Base-by-base conservation (phyloP, 1,140 invertebrate species). In the Drosophila burlai region DNA sequence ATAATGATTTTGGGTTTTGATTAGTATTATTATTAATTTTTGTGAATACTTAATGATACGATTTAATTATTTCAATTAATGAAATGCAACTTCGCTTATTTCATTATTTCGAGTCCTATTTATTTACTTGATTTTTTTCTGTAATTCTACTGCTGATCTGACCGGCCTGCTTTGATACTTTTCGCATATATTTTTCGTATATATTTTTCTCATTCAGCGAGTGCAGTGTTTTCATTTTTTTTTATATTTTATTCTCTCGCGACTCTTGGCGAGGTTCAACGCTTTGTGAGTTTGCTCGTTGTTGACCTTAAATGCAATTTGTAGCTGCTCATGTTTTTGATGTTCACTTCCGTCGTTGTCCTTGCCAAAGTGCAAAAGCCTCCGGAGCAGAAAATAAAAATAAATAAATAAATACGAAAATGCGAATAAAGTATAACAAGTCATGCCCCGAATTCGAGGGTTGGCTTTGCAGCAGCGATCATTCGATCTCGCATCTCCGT, bases 291-390 rank as follows among this genome's bases (percentile, higher is more conserved):
- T 76, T 84, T 81, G 78, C 84, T 80, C 83, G 63, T 80, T 84
- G 85, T 80, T 90, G 85, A 89, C 84, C 85, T 89, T 89, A 89
- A 65, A 77, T 52, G 69, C 68, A 72, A 66, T 65, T 76, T 64
- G 47, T 81, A 69, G 59, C 47, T 62, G 45, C 43, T 52, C 60
- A 55, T 74, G 75, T 66, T 67, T 55, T 16, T 61, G 71, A 68
- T 62, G 43, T 47, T 72, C 42, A 79, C 76, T 79, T 84, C 79
- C 67, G 72, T 69, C 29, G 67, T 83, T 89, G 84, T 89, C 84
- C 84, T 89, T 89, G 85, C 78, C 62, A 81, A 78, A 90, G 81
- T 84, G 85, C 77, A 83, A 89, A 89, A 52, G 81, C 77, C 84
- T 63, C 54, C 46, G 29, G 24, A 40, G 55, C 29, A 58, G 42